Evolutionary conservation across 2,888 invertebrate genomes (phyloP).

Genomic region (Drosophila stalkeri): DNA sequence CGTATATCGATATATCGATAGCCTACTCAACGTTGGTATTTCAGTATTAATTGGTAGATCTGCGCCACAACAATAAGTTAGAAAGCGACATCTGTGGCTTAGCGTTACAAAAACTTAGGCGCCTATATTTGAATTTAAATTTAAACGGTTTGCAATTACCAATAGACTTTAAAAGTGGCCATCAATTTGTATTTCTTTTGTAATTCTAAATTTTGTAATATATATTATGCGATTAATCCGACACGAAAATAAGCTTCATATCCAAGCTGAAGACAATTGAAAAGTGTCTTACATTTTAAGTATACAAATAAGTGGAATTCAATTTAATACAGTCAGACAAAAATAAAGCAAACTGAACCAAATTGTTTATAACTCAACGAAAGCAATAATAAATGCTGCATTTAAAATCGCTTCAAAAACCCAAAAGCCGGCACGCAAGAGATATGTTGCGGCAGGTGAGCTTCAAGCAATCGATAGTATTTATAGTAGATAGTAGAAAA

Average conservation of each 20-base stretch:
- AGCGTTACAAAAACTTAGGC: neutral
- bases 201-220: neutral
- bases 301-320: neutral
- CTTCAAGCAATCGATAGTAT: neutral
- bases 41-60: constrained; percentile 8
- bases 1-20: constrained; percentile 34
- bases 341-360: neutral
- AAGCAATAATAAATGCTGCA: neutral
- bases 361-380: too few species aligned
- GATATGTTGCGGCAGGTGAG: neutral
- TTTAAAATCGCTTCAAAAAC: neutral
- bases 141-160: neutral
- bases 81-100: constrained; percentile 22
- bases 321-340: neutral
- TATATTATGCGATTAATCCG: neutral
- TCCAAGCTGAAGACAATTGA: neutral
- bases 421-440: neutral
- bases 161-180: neutral
- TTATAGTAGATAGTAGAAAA: too few species aligned
- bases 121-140: neutral
- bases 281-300: neutral
- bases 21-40: neutral
- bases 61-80: neutral
- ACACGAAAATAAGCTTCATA: neutral
- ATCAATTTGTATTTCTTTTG: neutral